Evolutionary conservation across 2,797 vertebrate species (phyloP).

Genomic region (Sitta carolinensis): DNA sequence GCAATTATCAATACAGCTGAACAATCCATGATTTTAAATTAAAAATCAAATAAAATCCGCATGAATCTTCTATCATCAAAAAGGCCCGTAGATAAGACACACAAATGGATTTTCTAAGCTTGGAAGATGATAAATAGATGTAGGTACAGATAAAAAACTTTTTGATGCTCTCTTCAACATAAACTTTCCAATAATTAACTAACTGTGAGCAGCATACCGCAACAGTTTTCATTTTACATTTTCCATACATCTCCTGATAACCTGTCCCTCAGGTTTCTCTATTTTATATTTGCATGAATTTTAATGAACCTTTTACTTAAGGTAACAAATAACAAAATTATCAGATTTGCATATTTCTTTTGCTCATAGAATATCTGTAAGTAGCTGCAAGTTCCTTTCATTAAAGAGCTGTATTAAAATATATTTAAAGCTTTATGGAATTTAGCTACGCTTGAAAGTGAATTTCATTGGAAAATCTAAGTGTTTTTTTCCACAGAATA

Average conservation of each 20-base stretch:
- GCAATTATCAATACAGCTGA: conserved; percentile 1
- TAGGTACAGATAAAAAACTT: not conserved
- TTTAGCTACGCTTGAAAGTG: not conserved
- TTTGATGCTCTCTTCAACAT: not conserved
- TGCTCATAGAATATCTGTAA: not conserved
- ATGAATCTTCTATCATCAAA: not conserved
- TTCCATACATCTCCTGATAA: not conserved
- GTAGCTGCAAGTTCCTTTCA: not conserved
- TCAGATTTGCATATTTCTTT: not conserved
- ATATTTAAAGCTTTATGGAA: not conserved
- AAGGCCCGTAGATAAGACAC: not conserved
- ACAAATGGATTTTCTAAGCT: not conserved
- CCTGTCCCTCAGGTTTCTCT: not conserved
- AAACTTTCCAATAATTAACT: not conserved
- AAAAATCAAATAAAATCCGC: conserved; percentile 7
- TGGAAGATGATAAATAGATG: not conserved
- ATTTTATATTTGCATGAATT: not conserved
- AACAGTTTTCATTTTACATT: not conserved
- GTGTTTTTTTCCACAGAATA: not conserved
- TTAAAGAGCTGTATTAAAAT: not conserved
- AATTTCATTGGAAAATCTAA: not conserved
- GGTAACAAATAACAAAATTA: not conserved
- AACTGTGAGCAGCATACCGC: not conserved
- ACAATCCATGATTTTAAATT: not conserved
- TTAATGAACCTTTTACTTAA: not conserved